Percentiles rank a stretch among this genome's conserved stretches.
These are phyloP conservation scores for Anhinga rufa DNA, from an alignment of 2,113 vertebrate genomes.

Conservation along the genomic window DNA sequence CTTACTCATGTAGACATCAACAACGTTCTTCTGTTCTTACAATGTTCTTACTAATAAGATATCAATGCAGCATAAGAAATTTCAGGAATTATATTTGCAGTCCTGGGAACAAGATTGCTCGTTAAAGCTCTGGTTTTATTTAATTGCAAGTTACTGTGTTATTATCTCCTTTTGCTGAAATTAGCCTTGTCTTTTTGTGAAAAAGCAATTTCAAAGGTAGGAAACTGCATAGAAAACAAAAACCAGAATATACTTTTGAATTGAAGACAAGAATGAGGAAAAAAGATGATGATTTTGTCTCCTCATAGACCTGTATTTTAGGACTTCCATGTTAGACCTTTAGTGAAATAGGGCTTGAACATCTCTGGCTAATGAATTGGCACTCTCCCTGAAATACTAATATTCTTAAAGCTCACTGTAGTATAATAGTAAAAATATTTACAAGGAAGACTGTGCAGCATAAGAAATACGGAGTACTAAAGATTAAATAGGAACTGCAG, in stretches of 20 bases:
- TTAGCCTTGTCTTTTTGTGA: neutral
- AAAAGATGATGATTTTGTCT: neutral
- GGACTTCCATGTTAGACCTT: neutral
- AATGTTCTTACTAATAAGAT: neutral
- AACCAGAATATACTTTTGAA: neutral
- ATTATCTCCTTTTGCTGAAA: neutral
- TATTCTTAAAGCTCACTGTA: neutral
- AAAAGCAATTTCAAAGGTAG: neutral
- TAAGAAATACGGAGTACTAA: neutral
- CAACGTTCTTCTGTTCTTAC: no score
- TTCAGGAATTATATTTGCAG: neutral
- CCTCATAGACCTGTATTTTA: neutral
- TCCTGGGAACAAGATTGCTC: neutral
- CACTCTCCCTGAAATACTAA: neutral
- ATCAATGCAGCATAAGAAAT: neutral
- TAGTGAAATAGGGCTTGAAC: neutral
- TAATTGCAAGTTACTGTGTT: neutral
- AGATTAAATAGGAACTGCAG: neutral
- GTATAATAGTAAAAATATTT: neutral
- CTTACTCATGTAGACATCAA: neutral
- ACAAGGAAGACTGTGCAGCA: neutral
- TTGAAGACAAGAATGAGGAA: neutral
- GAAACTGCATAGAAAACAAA: neutral
- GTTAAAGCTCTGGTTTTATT: neutral
- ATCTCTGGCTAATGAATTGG: neutral